Evolutionary conservation across 1,140 invertebrate species (phyloP), one percentile per base, ranked within the genome.

Genomic region (Lerema accius): DNA sequence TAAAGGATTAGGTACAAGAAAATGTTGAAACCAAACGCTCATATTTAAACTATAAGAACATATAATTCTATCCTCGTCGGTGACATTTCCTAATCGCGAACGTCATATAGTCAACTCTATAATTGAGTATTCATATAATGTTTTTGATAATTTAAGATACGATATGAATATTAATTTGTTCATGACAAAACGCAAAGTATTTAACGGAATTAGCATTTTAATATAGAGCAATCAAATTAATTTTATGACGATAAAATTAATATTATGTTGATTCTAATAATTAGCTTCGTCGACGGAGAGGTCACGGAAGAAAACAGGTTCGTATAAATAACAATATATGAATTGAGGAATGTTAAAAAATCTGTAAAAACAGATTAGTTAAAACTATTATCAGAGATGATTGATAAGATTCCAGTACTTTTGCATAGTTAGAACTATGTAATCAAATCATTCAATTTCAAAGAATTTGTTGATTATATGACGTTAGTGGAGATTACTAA

Each of bases 171-270:
- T 26, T 55, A 42, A 42, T 32, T 32, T 9, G 28, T 4, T 42
- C 17, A 13, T 15, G 19, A 42, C 13, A 42, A 14, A 42, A 26
- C 23, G n/a, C 26, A 55, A 55, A 55, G 26, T n/a, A 23, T 23
- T 42, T 40, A 15, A 39, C 13, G 39, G 19, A 40, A 42, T 42
- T 42, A 5, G 9, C 28, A 55, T 28, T 42, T 55, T 55, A 42
- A 23, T 39, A 53, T 53, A 53, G 50, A 55, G 39, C 51, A 55
- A 45, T 56, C 53, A 43, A 56, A 45, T 45, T 56, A 45, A 45
- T 56, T 15, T 45, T 55, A 19, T 43, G 11, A n/a, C n/a, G n/a
- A 42, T 55, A 42, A 43, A 55, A 23, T 55, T 42, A 55, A 42
- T 55, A 5, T 42, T 42, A 55, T 26, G 14, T 28, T 43, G 17